These are phyloP conservation scores for Drymonia ruficornis DNA, from an alignment of 2,888 invertebrate genomes.

Conservation along the genomic window DNA sequence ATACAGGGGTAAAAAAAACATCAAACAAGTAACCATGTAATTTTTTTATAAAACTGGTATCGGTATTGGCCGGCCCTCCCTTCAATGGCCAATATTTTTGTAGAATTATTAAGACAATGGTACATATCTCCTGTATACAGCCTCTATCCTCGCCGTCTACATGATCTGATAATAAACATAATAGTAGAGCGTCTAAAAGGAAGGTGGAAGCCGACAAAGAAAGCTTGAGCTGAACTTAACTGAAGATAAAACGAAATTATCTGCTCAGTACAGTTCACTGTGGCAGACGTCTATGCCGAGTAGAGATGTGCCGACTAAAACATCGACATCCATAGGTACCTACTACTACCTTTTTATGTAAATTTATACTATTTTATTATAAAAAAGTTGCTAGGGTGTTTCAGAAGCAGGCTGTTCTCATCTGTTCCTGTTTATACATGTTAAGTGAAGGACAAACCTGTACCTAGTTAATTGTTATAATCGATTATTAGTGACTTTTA, in stretches of 20 bases:
- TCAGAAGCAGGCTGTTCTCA: not conserved
- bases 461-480: not conserved
- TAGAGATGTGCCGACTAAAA: constrained; percentile 26
- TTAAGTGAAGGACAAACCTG: not conserved
- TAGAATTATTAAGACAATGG: not conserved
- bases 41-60: no score
- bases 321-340: not conserved
- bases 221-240: constrained; percentile 29
- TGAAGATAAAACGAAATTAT: constrained; percentile 11
- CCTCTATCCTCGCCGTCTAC: not conserved
- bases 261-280: constrained; percentile 20
- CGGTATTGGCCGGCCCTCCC: no score
- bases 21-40: no score
- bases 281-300: constrained; percentile 23
- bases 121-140: constrained; percentile 1
- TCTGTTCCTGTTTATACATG: not conserved
- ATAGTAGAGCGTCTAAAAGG: constrained; percentile 36
- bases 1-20: not conserved
- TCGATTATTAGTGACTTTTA: not conserved
- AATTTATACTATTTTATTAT: not conserved
- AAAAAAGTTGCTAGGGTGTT: not conserved
- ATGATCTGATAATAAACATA: constrained; percentile 19
- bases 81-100: no score
- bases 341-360: no score
- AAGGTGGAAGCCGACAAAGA: constrained; percentile 33